Evolutionary conservation across 2,888 invertebrate species (phyloP), one percentile per base, ranked within the genome.

Genomic region (Nemoura dubitans): DNA sequence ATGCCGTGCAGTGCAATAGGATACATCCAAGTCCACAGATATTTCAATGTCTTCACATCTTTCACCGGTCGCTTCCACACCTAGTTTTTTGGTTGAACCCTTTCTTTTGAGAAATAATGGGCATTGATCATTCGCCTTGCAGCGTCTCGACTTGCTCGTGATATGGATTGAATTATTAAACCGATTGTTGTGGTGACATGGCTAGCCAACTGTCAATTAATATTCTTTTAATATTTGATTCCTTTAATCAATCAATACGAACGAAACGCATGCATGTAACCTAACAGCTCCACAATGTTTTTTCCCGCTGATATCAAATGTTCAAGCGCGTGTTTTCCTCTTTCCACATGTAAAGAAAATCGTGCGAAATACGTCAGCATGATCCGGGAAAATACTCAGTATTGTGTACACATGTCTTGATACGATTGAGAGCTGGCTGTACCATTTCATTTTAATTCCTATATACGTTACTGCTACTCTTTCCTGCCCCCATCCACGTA

Each of bases 31-130:
- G 78, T 78, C 78, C 78, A 87, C 86, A 86, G 85, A 87, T 87
- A 86, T 87, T 88, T 88, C 88, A 88, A 85, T 86, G 88, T 87
- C 88, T 77, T 86, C 86, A 85, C 88, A 82, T 88, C 87, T 85
- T 86, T 86, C 88, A 81, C 76, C 78, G 86, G 30, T 82, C 29
- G 82, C 28, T 16, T 78, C 78, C 78, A 78, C 78, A 78, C 78
- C 78, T 78, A 78, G 78, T 78, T 78, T 78, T 78, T 78, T 59
- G 59, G 59, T 59, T 7, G 5, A 78, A 28, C 78, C 78, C 78
- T 78, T 78, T 78, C 28, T 78, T 78, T 78, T 78, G 78, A 78
- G 78, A 28, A 78, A 78, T 78, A 27, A 78, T 78, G 59, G 59
- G 59, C 59, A 59, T 59, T 59, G 59, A 59, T 59, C 59, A 59